A percentile compares a stretch with the other conserved stretches of the same genome.
These are phyloP conservation scores for Numida meleagris DNA, from an alignment of 2,113 vertebrate species.

Conservation along the genomic window DNA sequence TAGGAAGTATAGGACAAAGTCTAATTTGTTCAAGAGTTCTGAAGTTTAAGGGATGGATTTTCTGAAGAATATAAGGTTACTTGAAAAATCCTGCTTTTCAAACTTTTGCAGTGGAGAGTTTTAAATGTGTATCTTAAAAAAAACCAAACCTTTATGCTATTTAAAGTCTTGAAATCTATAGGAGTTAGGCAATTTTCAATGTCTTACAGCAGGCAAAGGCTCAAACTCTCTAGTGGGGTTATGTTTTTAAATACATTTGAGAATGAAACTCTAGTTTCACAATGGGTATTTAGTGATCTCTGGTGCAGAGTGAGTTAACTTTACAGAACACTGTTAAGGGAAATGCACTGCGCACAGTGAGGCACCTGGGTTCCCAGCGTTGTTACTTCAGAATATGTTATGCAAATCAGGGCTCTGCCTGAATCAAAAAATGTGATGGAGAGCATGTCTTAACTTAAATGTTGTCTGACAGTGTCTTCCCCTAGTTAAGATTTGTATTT, in stretches of 20 bases:
- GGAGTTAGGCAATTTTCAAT: background rate
- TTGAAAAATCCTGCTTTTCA: background rate
- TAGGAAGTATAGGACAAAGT: background rate
- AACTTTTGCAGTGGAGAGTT: background rate
- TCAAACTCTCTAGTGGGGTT: background rate
- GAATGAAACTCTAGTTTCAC: background rate
- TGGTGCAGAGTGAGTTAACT: background rate
- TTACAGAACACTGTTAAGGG: accelerated
- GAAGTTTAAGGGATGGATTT: background rate
- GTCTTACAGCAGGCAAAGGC: background rate
- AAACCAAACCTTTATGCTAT: too few species aligned
- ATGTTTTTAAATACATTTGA: conserved; percentile 8
- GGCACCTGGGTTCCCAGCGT: background rate
- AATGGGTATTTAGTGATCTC: background rate
- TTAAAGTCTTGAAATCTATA: background rate
- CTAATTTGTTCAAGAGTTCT: background rate
- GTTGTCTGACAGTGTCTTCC: background rate
- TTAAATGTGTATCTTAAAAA: background rate
- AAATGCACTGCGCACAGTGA: background rate
- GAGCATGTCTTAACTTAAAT: background rate
- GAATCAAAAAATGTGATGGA: background rate
- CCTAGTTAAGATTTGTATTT: background rate
- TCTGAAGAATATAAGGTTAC: background rate
- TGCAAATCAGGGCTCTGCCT: background rate
- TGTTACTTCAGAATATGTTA: too few species aligned